Evolutionary conservation across 2,113 vertebrate genomes (phyloP), one percentile per base, ranked within the genome.

Genomic region (Sitta europaea): DNA sequence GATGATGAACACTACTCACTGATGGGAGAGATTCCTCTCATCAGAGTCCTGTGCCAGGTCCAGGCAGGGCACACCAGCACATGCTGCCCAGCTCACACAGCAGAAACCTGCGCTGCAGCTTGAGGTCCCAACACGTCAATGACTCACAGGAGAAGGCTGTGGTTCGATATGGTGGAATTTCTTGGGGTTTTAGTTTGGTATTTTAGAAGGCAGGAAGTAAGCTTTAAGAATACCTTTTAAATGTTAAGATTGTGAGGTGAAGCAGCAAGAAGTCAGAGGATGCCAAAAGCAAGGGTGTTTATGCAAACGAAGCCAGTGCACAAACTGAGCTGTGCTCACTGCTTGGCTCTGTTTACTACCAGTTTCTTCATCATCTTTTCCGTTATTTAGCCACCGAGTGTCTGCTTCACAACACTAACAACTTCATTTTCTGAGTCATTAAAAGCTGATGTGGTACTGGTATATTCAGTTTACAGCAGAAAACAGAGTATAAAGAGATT

Each of bases 351-450:
- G 70, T 74, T 92, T 80, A 74, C 75, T 86, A 93, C 65, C 86
- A 67, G n/a, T 45, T 92, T 80, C 75, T 59, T 74, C 88, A 86
- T 94, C 84, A 91, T 67, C 71, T 92, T 96, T 96, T 96, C 92
- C 31, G 1, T 88, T 90, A 74, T 80, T 94, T 67, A 83, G 73
- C 61, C 87, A 88, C 70, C 0, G 0, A 79, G 51, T 5, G 6
- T 19, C 78, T 62, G 67, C 95, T 83, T 86, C 68, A 70, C 82
- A 93, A 96, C 68, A 48, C 66, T 24, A 80, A 86, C 54, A 65
- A 73, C 59, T 79, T 63, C 50, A 72, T 28, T 75, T 90, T 48
- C 87, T 31, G 48, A 83, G 28, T 33, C 47, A 48, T 70, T 40
- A 58, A 25, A 29, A 79, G 40, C 48, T 65, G 31, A 55, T 31